Evolutionary conservation across 2,888 invertebrate genomes (phyloP), one percentile per base, ranked within the genome.

Genomic region (Amblyjoppa fuscipennis): DNA sequence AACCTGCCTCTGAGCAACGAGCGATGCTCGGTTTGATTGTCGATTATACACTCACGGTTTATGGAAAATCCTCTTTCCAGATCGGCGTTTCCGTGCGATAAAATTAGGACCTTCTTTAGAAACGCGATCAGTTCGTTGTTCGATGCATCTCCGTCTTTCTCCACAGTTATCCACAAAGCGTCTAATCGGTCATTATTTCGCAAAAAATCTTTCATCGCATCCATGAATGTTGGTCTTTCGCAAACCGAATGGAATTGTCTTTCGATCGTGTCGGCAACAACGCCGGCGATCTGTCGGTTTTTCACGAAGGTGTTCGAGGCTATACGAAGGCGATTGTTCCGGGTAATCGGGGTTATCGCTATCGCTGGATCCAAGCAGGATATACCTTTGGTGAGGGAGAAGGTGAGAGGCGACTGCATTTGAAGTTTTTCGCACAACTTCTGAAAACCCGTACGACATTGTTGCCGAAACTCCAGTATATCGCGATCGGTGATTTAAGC

Each of bases 31-130:
- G 64, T 45, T 28, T 86, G 74, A 79, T 90, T 90, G 53, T 87
- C 89, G 38, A 87, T 69, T 28, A 89, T 71, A 75, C 88, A 88
- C 75, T 89, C 87, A 73, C 86, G 86, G 73, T 89, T 89, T 2
- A 88, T 61, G 0, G 89, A 88, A 77, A 90, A 90, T 6, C 89
- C 89, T 78, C 88, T 83, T 88, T 90, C 88, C 2, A 90, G 81
- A 56, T 79, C 82, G 5, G 89, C 90, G 69, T 90, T 89, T 13
- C 89, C 89, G 69, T 90, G 88, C 16, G 86, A 89, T 51, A 90
- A 49, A 79, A 86, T 87, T 4, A 81, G 28, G 9, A 88, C 68
- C n/a, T 56, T 61, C 25, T 61, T 61, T 3, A 61, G 2, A 13
- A 61, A 61, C 9, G 61, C 25, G 25, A 6, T 11, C 61, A 61